These are phyloP conservation scores for Microcebus lehilahytsara DNA, from an alignment of 2,113 vertebrate genomes.

Conservation along the genomic window DNA sequence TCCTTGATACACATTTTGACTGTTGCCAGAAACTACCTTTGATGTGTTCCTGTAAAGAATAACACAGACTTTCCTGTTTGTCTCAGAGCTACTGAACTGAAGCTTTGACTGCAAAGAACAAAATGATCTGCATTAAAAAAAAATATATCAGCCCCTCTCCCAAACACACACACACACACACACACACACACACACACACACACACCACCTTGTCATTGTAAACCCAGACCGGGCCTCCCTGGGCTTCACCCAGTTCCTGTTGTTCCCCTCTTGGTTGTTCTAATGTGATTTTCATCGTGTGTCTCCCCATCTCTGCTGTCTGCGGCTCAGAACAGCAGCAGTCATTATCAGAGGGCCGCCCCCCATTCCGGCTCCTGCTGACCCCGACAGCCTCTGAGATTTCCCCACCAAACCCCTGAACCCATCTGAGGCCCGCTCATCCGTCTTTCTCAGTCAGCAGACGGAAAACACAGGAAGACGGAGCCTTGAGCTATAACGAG, in stretches of 20 bases:
- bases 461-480: background rate
- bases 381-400: background rate
- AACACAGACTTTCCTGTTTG: slow-evolving; percentile 77
- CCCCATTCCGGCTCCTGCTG: background rate
- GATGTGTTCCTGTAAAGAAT: slow-evolving; percentile 71
- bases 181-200: background rate
- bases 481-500: background rate
- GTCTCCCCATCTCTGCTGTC: slow-evolving; percentile 12
- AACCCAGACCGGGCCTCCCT: background rate
- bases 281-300: slow-evolving; percentile 6
- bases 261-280: background rate
- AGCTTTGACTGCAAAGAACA: slow-evolving; percentile 46
- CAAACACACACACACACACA: background rate
- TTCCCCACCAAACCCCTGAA: slow-evolving; percentile 25
- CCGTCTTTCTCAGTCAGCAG: slow-evolving; percentile 36
- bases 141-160: background rate
- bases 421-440: background rate
- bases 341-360: slow-evolving; percentile 25
- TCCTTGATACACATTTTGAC: slow-evolving; percentile 69
- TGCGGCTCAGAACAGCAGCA: slow-evolving; percentile 58
- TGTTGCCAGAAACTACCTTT: slow-evolving; percentile 76
- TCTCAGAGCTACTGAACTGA: slow-evolving; percentile 56
- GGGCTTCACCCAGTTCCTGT: background rate
- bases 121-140: slow-evolving; percentile 12
- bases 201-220: background rate